These are phyloP conservation scores for Cheilosia urbana DNA, from an alignment of 2,888 invertebrate genomes.

Conservation along the genomic window DNA sequence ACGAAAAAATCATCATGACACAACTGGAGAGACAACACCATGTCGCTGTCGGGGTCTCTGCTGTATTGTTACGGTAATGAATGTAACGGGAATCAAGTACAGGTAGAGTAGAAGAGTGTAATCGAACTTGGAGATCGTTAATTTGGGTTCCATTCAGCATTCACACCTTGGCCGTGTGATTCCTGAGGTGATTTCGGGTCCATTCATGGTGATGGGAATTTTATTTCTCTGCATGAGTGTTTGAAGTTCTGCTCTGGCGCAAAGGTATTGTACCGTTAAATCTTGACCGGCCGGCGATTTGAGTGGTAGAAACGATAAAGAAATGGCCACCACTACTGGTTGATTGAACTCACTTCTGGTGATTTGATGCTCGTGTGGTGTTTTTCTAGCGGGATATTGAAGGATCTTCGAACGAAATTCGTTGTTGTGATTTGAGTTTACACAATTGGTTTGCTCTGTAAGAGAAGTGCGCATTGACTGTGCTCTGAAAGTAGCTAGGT, in stretches of 20 bases:
- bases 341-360: constrained; percentile 40
- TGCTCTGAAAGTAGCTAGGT: no score
- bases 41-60: constrained; percentile 19
- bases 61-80: constrained; percentile 59
- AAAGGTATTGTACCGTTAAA: constrained; percentile 17
- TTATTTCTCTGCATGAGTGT: constrained; percentile 16
- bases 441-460: neutral
- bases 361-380: neutral
- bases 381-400: constrained; percentile 30
- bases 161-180: constrained; percentile 62
- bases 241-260: constrained; percentile 8
- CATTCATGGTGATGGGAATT: constrained; percentile 25
- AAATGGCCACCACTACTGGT: constrained; percentile 36
- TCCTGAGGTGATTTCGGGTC: constrained; percentile 33
- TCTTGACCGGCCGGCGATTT: constrained; percentile 43
- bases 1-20: constrained; percentile 46
- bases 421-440: neutral
- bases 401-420: neutral
- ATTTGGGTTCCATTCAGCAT: constrained; percentile 57
- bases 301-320: constrained; percentile 14
- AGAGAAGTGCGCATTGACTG: neutral
- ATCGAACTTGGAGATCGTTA: constrained; percentile 57
- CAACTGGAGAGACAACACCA: constrained; percentile 45
- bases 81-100: constrained; percentile 56
- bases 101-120: constrained; percentile 35